A percentile compares a stretch with the other conserved stretches of the same genome.
phyloP scores from a whole-genome alignment of 2,797 vertebrate genomes.

The Lacerta viridis region DNA sequence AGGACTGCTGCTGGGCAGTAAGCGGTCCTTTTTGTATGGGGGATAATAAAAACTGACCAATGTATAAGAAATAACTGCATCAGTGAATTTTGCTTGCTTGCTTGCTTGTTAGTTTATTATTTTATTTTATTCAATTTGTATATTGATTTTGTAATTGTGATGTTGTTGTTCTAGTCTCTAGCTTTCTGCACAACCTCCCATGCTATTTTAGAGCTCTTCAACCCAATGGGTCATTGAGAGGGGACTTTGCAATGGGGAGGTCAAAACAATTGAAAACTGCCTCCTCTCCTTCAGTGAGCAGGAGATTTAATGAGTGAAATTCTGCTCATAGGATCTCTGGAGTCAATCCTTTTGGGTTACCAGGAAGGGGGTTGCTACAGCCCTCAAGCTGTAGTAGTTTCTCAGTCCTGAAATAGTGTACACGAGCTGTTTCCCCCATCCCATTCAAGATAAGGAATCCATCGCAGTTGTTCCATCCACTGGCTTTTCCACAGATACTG shows the following conservation, averaged over 20 bases:
- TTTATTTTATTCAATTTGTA: too few relatives aligned
- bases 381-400: neutral
- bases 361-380: neutral
- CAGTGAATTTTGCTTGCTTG: too few relatives aligned
- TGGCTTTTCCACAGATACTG: neutral
- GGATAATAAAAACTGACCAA: too few relatives aligned
- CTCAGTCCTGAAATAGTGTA: neutral
- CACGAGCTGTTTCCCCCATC: neutral
- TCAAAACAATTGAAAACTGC: neutral
- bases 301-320: neutral
- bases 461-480: neutral
- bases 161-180: too few relatives aligned
- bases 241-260: neutral
- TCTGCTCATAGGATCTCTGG: neutral
- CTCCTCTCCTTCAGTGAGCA: neutral
- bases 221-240: neutral
- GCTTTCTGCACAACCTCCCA: too few relatives aligned
- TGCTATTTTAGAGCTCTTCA: constrained; percentile 50
- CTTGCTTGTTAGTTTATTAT: too few relatives aligned
- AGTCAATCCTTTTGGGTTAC: neutral
- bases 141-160: too few relatives aligned
- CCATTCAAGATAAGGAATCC: neutral
- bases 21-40: too few relatives aligned
- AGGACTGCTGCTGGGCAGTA: too few relatives aligned
- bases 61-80: too few relatives aligned